Evolutionary conservation across 2,888 invertebrate species (phyloP).

Genomic region (Erannis defoliaria): DNA sequence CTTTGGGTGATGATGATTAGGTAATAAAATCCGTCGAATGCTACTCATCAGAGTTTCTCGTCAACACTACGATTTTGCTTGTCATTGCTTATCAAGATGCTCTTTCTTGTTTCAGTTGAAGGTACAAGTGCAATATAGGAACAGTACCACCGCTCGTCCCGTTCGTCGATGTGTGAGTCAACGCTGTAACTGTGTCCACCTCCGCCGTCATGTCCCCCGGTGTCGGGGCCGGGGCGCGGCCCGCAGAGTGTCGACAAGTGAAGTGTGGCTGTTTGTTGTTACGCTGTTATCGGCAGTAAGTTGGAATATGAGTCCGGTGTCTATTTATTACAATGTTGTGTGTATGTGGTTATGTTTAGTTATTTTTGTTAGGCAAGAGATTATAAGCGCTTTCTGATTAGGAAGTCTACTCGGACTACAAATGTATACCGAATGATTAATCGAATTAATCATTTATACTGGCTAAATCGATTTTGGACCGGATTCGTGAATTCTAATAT

Average conservation of each 20-base stretch:
- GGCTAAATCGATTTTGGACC: background rate
- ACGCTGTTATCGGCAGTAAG: constrained; percentile 17
- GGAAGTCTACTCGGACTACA: constrained; percentile 16
- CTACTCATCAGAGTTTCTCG: too few relatives aligned
- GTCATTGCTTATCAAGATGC: background rate
- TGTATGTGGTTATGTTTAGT: constrained; percentile 43
- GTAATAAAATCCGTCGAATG: too few relatives aligned
- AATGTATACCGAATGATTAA: too few relatives aligned
- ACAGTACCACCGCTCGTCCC: constrained; percentile 31
- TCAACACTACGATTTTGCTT: too few relatives aligned
- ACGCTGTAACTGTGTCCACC: constrained; percentile 31
- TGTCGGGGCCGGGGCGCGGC: background rate
- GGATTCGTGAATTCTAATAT: constrained; percentile 1
- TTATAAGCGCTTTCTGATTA: constrained; percentile 34
- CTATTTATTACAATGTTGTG: constrained; percentile 47
- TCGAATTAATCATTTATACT: constrained; percentile 9
- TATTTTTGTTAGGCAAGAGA: constrained; percentile 36
- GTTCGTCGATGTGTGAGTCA: constrained; percentile 16
- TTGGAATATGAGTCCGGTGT: constrained; percentile 40
- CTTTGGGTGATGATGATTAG: too few relatives aligned
- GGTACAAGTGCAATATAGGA: constrained; percentile 46
- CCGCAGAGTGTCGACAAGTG: constrained; percentile 18
- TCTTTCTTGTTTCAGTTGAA: constrained; percentile 47
- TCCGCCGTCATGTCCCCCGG: background rate
- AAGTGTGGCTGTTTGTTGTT: background rate